Evolutionary conservation across 2,888 invertebrate species (phyloP).

Genomic region (Lucinisca nassula): DNA sequence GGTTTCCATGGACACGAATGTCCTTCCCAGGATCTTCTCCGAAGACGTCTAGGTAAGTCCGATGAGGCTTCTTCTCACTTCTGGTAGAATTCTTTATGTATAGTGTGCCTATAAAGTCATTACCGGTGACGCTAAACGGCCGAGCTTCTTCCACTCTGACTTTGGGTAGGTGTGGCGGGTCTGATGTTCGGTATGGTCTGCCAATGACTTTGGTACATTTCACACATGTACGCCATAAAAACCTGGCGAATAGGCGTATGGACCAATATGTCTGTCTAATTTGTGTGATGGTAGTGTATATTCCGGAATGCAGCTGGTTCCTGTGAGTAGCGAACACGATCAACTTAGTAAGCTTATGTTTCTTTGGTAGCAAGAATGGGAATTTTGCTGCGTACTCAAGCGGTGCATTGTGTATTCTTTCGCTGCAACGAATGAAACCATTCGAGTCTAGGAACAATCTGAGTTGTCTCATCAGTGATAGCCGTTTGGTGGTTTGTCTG

Average conservation of each 20-base stretch:
- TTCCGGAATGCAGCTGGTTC: background rate
- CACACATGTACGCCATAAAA: background rate
- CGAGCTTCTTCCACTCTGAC: background rate
- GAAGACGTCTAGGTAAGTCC: constrained; percentile 49
- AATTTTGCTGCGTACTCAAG: constrained; percentile 1
- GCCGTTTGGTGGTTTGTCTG: background rate
- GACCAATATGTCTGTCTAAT: constrained; percentile 12
- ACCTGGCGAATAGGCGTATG: background rate
- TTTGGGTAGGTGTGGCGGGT: constrained; percentile 9
- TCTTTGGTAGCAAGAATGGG: constrained; percentile 11
- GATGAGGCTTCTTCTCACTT: background rate
- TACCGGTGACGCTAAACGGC: constrained; percentile 1
- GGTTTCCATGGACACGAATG: constrained; percentile 21
- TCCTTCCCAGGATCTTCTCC: constrained; percentile 37
- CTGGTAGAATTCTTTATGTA: background rate
- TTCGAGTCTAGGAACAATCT: background rate
- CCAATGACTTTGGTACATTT: background rate
- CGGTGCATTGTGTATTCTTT: constrained; percentile 23
- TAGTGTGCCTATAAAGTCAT: constrained; percentile 17
- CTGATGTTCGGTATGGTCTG: background rate
- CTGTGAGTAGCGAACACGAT: background rate
- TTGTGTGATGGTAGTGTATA: background rate
- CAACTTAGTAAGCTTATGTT: background rate
- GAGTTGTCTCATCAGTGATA: background rate
- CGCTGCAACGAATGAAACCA: constrained; percentile 1